Percentiles rank a stretch among this genome's conserved stretches.
Evolutionary conservation across 2,113 vertebrate species (phyloP).

Genomic region (Phodopus roborovskii): DNA sequence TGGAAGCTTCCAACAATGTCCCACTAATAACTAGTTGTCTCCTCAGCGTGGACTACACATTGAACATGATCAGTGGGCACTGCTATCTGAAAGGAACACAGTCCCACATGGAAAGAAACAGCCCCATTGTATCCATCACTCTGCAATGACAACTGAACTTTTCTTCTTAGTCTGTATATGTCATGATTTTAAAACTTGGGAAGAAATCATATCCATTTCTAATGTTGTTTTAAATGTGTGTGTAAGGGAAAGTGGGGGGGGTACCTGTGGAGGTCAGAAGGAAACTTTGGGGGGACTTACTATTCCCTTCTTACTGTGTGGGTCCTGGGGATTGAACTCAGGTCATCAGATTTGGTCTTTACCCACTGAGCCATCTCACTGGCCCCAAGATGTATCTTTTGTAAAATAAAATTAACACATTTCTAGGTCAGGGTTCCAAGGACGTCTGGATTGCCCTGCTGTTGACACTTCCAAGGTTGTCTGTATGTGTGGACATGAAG

Average conservation of each 20-base stretch:
- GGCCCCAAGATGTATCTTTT: background rate
- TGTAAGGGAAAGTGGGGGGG: background rate
- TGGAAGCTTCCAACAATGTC: background rate
- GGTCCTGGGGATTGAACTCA: background rate
- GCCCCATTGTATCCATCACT: background rate
- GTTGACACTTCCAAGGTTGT: rapidly evolving
- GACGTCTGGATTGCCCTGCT: background rate
- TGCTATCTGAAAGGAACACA: background rate
- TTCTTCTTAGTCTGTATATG: background rate
- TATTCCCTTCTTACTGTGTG: background rate
- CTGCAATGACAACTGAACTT: background rate
- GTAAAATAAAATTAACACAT: background rate
- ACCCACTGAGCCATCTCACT: background rate
- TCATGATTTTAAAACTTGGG: background rate
- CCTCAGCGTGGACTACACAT: background rate
- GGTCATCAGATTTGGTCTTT: background rate
- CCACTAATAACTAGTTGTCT: background rate
- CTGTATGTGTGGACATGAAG: rapidly evolving
- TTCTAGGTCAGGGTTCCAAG: background rate
- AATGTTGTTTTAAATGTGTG: background rate
- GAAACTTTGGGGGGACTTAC: background rate
- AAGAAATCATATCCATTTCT: background rate
- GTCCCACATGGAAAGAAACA: rapidly evolving
- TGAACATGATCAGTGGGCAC: rapidly evolving
- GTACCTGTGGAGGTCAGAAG: background rate